These are phyloP conservation scores for Tenthredo distinguenda DNA, from an alignment of 2,888 invertebrate genomes.

Conservation along the genomic window DNA sequence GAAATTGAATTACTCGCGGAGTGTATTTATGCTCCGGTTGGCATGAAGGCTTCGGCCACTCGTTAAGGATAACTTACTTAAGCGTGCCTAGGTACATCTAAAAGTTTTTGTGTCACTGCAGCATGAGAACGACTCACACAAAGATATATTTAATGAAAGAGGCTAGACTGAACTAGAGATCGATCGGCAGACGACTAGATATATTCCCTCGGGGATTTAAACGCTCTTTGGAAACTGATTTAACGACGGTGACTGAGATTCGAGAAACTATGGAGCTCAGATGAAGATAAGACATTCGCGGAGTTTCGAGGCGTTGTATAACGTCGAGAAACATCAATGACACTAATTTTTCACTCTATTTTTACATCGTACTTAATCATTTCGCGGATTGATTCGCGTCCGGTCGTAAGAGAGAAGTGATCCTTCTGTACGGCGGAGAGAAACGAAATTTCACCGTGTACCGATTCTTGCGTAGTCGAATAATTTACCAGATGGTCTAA, in stretches of 20 bases:
- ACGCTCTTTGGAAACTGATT: not conserved
- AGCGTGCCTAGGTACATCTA: not conserved
- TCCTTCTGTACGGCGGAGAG: not conserved
- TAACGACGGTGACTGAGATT: not conserved
- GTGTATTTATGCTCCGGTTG: conserved; percentile 67
- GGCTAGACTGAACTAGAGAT: not conserved
- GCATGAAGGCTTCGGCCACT: conserved; percentile 66
- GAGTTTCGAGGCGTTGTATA: not conserved
- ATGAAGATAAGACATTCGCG: not conserved
- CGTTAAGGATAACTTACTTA: conserved; percentile 57
- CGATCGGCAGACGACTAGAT: not conserved
- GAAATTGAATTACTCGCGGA: conserved; percentile 39
- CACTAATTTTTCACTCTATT: not conserved
- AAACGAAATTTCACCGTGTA: not conserved
- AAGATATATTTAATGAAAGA: not conserved
- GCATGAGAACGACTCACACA: not conserved
- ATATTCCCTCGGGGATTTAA: not conserved
- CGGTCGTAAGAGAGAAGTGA: not conserved
- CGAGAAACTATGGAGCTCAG: not conserved
- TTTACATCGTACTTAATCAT: not conserved
- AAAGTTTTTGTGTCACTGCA: conserved; percentile 6
- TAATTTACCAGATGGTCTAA: not conserved
- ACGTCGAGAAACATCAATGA: not conserved
- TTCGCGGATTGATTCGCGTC: not conserved
- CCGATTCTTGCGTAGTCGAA: not conserved